These are phyloP conservation scores for Esox niger DNA, from an alignment of 2,113 vertebrate genomes.

Conservation along the genomic window DNA sequence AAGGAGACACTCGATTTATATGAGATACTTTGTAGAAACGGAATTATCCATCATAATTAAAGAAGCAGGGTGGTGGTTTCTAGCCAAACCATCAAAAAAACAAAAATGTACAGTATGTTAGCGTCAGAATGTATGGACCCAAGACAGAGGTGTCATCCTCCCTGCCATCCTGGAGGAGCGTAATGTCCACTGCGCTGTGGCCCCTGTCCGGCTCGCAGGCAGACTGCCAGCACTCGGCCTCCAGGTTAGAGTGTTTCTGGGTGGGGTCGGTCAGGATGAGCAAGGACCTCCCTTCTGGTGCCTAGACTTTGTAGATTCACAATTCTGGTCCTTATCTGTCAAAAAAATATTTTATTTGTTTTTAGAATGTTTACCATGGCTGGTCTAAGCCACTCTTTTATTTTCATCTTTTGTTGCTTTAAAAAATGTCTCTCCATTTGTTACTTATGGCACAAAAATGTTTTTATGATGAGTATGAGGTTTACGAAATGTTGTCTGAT, in stretches of 20 bases:
- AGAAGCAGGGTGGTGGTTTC: slow-evolving; percentile 82
- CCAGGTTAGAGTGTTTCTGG: slow-evolving; percentile 64
- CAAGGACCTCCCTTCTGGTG: slow-evolving; percentile 70
- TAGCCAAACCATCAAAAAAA: slow-evolving; percentile 60
- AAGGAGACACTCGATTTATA: not conserved
- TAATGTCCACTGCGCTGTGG: slow-evolving; percentile 38
- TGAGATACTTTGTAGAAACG: slow-evolving; percentile 2
- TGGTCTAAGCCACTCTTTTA: slow-evolving; percentile 41
- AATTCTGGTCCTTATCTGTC: slow-evolving; percentile 63
- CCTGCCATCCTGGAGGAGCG: slow-evolving; percentile 46
- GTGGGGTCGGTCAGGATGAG: slow-evolving; percentile 61
- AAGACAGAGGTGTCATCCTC: slow-evolving; percentile 55
- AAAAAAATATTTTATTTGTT: slow-evolving; percentile 40
- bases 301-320: slow-evolving; percentile 65
- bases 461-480: slow-evolving; percentile 70
- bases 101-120: slow-evolving; percentile 72
- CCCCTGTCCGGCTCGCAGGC: slow-evolving; percentile 50
- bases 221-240: slow-evolving; percentile 42
- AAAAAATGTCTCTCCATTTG: slow-evolving; percentile 60
- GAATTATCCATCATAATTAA: slow-evolving; percentile 56
- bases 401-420: slow-evolving; percentile 37
- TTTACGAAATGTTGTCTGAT: slow-evolving; percentile 76
- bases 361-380: slow-evolving; percentile 64
- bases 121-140: slow-evolving; percentile 72
- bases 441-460: slow-evolving; percentile 71